A percentile compares a stretch with the other conserved stretches of the same genome.
These are phyloP conservation scores for Drosophila kurseongensis DNA, from an alignment of 1,140 invertebrate species.

Conservation along the genomic window DNA sequence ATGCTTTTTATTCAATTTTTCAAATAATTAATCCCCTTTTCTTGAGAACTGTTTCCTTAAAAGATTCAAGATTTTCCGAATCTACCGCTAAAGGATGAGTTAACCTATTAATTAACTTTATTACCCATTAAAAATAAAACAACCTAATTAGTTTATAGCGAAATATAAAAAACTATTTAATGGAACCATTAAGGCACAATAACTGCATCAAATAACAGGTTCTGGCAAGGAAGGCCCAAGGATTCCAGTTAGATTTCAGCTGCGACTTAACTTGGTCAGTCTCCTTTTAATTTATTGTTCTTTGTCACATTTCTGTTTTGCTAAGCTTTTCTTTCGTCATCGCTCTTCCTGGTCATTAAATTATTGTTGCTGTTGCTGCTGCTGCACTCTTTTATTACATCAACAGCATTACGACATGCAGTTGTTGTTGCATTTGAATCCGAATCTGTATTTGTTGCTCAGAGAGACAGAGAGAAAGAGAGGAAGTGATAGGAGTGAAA, in stretches of 20 bases:
- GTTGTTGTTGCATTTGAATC: constrained; percentile 48
- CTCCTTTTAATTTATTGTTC: constrained; percentile 26
- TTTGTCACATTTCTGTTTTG: constrained; percentile 60
- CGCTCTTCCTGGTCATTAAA: constrained; percentile 64
- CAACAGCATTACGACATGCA: constrained; percentile 73
- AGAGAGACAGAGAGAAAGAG: constrained; percentile 1
- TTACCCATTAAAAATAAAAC: constrained; percentile 1
- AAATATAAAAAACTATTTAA: no score
- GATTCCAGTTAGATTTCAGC: constrained; percentile 4
- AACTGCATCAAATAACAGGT: constrained; percentile 19
- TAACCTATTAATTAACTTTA: background rate
- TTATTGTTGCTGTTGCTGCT: constrained; percentile 48
- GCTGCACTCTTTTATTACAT: constrained; percentile 67
- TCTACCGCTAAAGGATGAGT: background rate
- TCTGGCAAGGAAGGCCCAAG: background rate
- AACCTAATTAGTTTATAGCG: background rate
- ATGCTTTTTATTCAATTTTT: no score
- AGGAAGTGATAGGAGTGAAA: no score
- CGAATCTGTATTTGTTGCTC: constrained; percentile 39
- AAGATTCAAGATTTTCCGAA: background rate
- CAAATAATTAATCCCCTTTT: no score
- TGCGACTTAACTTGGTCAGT: constrained; percentile 15
- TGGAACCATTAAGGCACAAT: constrained; percentile 20
- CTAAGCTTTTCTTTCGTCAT: constrained; percentile 53
- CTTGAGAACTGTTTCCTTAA: background rate